These are phyloP conservation scores for Cuculus canorus DNA, from an alignment of 2,797 vertebrate species.

Conservation along the genomic window DNA sequence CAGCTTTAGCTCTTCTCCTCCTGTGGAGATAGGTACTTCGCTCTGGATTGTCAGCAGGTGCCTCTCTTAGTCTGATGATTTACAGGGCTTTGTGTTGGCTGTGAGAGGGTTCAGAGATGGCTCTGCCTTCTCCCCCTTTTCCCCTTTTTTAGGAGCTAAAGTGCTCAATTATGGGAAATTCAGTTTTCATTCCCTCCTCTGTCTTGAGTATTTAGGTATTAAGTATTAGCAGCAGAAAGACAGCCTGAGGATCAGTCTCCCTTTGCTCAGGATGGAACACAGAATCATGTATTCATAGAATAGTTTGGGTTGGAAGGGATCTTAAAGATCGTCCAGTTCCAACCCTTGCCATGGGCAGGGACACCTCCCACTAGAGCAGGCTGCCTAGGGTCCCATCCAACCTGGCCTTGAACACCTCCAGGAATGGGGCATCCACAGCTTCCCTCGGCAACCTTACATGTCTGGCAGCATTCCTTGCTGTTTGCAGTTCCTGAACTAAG, in stretches of 20 bases:
- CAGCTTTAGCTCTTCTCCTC: not conserved
- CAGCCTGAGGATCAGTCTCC: not conserved
- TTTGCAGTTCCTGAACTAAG: not conserved
- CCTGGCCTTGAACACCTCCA: too few species aligned
- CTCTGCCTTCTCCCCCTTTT: not conserved
- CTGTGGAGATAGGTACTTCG: not conserved
- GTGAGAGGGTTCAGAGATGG: not conserved
- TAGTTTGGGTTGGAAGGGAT: too few species aligned
- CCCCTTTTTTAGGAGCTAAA: not conserved
- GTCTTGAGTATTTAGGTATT: not conserved
- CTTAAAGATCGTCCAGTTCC: too few species aligned
- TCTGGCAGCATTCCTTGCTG: not conserved
- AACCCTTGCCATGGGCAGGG: too few species aligned
- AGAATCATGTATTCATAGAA: too few species aligned
- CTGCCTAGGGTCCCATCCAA: too few species aligned
- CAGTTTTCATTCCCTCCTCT: not conserved
- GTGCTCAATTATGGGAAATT: not conserved
- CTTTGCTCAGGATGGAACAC: not conserved
- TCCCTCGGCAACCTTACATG: too few species aligned
- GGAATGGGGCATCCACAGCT: too few species aligned
- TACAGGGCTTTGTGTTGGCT: not conserved
- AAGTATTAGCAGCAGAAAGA: not conserved
- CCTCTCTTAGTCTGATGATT: not conserved
- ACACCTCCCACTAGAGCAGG: too few species aligned
- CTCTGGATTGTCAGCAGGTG: not conserved